Evolutionary conservation across 2,888 invertebrate species (phyloP), one percentile per base, ranked within the genome.

Genomic region (Ceramica pisi): DNA sequence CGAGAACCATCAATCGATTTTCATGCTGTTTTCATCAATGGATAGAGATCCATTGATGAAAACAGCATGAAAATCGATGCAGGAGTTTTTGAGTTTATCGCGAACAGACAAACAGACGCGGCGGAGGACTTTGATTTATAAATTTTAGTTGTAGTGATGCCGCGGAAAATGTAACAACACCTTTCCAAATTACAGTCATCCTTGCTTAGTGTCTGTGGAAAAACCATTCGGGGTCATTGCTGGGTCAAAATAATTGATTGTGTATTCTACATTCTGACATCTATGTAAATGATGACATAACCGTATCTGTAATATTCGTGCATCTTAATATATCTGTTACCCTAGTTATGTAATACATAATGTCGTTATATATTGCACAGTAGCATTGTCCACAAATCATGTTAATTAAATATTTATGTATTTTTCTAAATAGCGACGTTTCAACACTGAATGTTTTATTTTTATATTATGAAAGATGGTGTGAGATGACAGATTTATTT

Each of bases 241-340:
- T 41, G 9, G n/a, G 66, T 65, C 67, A 67, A 10, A 19, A 16
- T 19, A 46, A 55, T 48, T 35, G 0, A 50, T 44, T 48, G 7
- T 46, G 50, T 67, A 55, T 55, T 55, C 41, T 14, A 48, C 16
- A 67, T 75, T 46, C 57, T 19, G 21, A 56, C 7, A 76, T 75
- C 8, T 48, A 67, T 53, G 41, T 48, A 19, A 61, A 61, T 69
- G 3, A 16, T 41, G 12, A 51, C 19, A 38, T 70, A 23, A 62
- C 44, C 14, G 26, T 50, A 68, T 70, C 38, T 62, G 12, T 69
- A 61, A 21, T 44, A 16, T 31, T 48, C 14, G 62, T 21, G 21
- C 69, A 38, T 51, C 23, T 44, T 38, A 59, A 53, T 14, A 56
- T 46, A 31, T 46, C 19, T 14, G 46, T 70, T 57, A 61, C 16